Conservation (phyloP, 2,888 invertebrate species). For the Gastrophysa polygoni region DNA sequence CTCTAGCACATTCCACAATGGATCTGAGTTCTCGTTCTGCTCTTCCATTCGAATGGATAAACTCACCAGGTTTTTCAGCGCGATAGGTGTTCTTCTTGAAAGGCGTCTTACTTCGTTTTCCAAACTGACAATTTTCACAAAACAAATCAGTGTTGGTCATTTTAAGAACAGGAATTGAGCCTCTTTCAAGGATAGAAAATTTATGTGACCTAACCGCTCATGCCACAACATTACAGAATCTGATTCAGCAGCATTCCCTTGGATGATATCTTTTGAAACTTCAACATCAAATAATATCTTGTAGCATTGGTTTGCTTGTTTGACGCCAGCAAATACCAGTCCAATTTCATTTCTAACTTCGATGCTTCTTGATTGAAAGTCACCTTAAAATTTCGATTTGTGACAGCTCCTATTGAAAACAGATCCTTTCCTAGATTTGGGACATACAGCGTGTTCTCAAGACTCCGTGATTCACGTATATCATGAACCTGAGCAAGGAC, state of each 20-base stretch:
- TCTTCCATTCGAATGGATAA: conserved; percentile 38
- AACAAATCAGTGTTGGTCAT: background rate
- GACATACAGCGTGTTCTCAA: too few relatives aligned
- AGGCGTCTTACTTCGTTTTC: background rate
- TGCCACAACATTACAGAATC: conserved; percentile 1
- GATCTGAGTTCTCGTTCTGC: conserved; percentile 48
- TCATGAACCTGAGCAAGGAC: background rate
- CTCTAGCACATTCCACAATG: conserved; percentile 46
- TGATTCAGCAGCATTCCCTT: background rate
- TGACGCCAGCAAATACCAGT: background rate
- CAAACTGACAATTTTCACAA: background rate
- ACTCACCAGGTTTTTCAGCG: background rate
- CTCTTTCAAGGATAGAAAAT: background rate
- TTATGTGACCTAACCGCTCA: too few relatives aligned
- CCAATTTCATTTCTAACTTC: background rate
- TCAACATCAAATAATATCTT: background rate
- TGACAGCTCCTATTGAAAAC: background rate
- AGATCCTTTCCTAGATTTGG: too few relatives aligned
- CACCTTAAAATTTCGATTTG: background rate
- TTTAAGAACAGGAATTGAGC: background rate
- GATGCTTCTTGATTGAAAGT: background rate
- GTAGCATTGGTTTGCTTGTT: background rate
- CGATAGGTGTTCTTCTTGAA: background rate
- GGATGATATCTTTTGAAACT: background rate
- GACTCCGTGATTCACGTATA: background rate